Evolutionary conservation across 2,888 invertebrate genomes (phyloP).

Genomic region (Boloria selene): DNA sequence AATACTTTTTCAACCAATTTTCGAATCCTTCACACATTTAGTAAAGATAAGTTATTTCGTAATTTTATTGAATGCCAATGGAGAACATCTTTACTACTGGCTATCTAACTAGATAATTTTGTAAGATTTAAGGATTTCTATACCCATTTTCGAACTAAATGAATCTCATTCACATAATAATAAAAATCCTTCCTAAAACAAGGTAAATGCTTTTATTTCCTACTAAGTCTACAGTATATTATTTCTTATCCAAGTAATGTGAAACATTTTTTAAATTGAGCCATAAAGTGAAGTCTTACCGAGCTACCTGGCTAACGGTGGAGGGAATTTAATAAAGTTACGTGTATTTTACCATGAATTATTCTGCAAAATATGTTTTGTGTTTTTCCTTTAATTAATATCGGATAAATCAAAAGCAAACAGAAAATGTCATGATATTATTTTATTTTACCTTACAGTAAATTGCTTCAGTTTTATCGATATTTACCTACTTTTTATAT

Average conservation of each 20-base stretch:
- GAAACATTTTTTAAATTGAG: conserved; percentile 73
- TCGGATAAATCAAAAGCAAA: conserved; percentile 33
- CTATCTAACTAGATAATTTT: no score
- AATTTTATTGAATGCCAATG: conserved; percentile 21
- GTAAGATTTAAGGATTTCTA: neutral
- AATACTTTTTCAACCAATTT: conserved; percentile 64
- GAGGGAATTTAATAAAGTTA: conserved; percentile 74
- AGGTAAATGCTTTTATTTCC: conserved; percentile 46
- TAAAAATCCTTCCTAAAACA: neutral
- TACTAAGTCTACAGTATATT: conserved; percentile 61
- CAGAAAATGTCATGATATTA: conserved; percentile 6
- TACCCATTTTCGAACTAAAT: neutral
- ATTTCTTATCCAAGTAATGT: conserved; percentile 66
- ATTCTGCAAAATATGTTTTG: conserved; percentile 53
- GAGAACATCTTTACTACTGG: neutral
- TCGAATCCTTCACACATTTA: conserved; percentile 44
- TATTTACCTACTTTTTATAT: no score
- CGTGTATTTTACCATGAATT: conserved; percentile 68
- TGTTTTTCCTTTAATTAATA: conserved; percentile 50
- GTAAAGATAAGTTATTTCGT: neutral
- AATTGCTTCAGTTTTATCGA: no score
- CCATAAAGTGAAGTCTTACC: conserved; percentile 68
- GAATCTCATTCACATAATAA: neutral
- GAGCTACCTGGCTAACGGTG: conserved; percentile 61
- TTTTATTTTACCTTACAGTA: no score